Evolutionary conservation across 2,888 invertebrate genomes (phyloP).

Genomic region (Athalia rosae): DNA sequence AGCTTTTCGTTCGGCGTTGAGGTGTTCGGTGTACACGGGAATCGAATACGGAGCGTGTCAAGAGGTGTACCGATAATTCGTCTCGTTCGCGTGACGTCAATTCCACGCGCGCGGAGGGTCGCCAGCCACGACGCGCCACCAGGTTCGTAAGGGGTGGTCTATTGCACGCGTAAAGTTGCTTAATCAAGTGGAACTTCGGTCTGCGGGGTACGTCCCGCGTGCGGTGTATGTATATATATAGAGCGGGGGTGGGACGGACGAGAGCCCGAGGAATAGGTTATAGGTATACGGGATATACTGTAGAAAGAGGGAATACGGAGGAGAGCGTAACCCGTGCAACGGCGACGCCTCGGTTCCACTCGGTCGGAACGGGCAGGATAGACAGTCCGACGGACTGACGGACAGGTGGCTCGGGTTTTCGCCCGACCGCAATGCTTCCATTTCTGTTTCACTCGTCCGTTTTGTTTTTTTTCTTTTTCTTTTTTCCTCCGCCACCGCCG

Average conservation of each 20-base stretch:
- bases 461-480: background rate
- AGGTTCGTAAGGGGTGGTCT: constrained; percentile 47
- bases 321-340: background rate
- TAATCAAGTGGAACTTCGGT: constrained; percentile 69
- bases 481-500: background rate
- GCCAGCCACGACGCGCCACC: constrained; percentile 39
- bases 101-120: constrained; percentile 25
- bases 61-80: too few relatives aligned
- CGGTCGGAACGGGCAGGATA: background rate
- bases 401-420: constrained; percentile 61
- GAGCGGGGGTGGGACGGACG: too few relatives aligned
- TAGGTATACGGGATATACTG: too few relatives aligned
- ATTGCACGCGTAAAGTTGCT: constrained; percentile 67
- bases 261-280: too few relatives aligned
- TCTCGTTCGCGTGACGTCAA: constrained; percentile 6
- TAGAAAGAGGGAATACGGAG: constrained; percentile 20
- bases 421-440: constrained; percentile 33
- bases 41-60: too few relatives aligned
- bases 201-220: constrained; percentile 40
- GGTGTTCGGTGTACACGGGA: too few relatives aligned
- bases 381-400: constrained; percentile 44
- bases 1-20: too few relatives aligned
- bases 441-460: background rate
- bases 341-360: too few relatives aligned
- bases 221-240: too few relatives aligned